Evolutionary conservation across 1,140 invertebrate genomes (phyloP).

Genomic region (Lanistes nyassanus): DNA sequence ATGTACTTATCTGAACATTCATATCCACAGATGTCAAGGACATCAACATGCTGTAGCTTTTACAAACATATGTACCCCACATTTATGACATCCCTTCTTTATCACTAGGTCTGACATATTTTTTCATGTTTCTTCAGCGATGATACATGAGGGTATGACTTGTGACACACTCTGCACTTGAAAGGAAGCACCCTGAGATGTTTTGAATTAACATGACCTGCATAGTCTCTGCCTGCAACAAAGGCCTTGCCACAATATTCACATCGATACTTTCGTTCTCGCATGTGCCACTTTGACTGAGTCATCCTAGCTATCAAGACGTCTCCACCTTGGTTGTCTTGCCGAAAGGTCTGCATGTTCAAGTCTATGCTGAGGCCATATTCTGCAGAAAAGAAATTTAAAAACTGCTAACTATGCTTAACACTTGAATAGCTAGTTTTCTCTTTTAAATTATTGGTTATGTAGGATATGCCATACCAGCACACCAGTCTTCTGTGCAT

Average conservation of each 20-base stretch:
- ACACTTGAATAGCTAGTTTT: no score
- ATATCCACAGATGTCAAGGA: no score
- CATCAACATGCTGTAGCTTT: neutral
- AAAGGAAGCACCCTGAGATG: slow-evolving; percentile 31
- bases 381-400: no score
- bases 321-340: no score
- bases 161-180: slow-evolving; percentile 27
- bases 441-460: no score
- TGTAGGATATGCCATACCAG: no score
- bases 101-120: slow-evolving; percentile 1
- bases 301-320: no score
- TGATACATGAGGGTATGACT: slow-evolving; percentile 28
- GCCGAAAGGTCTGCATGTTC: no score
- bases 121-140: slow-evolving; percentile 8
- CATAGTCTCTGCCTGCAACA: slow-evolving; percentile 30
- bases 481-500: no score
- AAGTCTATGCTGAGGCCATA: no score
- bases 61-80: slow-evolving; percentile 6
- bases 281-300: slow-evolving; percentile 12
- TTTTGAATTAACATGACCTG: slow-evolving; percentile 31
- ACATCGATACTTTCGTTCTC: slow-evolving; percentile 16
- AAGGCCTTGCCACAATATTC: slow-evolving; percentile 26
- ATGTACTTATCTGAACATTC: no score
- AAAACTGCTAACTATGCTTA: no score
- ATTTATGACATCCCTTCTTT: slow-evolving; percentile 15